phyloP scores from a whole-genome alignment of 2,797 vertebrate species.

The Pseudotriccus pelzelni region DNA sequence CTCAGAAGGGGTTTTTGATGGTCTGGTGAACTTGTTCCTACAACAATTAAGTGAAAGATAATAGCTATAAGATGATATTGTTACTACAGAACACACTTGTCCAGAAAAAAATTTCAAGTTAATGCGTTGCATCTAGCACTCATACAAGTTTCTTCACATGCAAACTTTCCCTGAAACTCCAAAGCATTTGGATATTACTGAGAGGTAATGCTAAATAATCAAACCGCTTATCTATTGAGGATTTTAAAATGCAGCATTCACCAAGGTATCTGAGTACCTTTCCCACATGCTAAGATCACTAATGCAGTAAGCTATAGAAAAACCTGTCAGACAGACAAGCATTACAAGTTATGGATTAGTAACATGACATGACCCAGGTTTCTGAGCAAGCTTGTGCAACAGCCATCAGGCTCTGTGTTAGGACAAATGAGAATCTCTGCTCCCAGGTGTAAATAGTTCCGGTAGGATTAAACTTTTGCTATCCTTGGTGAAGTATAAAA shows the following conservation, averaged over 20 bases:
- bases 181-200: background rate
- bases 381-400: background rate
- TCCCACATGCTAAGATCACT: background rate
- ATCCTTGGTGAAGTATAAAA: background rate
- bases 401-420: rapidly evolving
- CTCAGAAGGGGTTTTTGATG: background rate
- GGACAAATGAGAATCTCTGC: background rate
- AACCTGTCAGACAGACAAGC: background rate
- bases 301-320: background rate
- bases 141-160: background rate
- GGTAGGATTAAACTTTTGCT: background rate
- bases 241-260: background rate
- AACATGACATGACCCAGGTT: background rate
- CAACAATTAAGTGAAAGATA: background rate
- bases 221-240: background rate
- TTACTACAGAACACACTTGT: background rate
- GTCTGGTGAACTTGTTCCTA: background rate
- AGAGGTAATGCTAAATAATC: background rate
- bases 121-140: background rate
- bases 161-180: background rate
- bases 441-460: background rate
- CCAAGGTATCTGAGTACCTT: background rate
- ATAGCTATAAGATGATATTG: background rate
- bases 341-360: background rate
- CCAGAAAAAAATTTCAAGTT: background rate